A percentile compares a stretch with the other conserved stretches of the same genome.
These are phyloP conservation scores for Megalops cyprinoides DNA, from an alignment of 2,797 vertebrate genomes.

Conservation along the genomic window DNA sequence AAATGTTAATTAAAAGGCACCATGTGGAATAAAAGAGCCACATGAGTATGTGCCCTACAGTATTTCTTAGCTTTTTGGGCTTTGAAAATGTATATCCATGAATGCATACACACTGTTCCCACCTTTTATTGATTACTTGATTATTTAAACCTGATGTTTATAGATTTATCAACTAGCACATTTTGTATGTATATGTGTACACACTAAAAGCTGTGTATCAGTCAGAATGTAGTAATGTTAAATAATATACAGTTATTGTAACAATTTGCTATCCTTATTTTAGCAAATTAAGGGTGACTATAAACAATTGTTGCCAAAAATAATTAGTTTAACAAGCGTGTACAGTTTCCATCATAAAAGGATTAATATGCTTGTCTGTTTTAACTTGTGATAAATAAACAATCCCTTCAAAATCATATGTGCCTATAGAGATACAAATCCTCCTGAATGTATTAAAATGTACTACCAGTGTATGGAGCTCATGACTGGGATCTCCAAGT, in stretches of 20 bases:
- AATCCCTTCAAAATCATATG: not conserved
- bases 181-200: no score
- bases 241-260: no score
- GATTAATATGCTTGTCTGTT: conserved; percentile 16
- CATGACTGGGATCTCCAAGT: not conserved
- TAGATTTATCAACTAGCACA: not conserved
- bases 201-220: no score
- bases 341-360: not conserved
- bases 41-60: not conserved
- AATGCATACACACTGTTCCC: no score
- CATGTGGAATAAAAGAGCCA: conserved; percentile 30
- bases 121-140: no score
- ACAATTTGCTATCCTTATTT: no score
- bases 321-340: conserved; percentile 22
- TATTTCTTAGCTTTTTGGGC: no score
- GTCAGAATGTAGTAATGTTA: no score
- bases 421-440: not conserved
- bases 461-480: no score
- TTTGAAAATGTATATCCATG: no score
- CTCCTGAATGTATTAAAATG: not conserved
- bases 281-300: conserved; percentile 22
- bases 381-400: conserved; percentile 2
- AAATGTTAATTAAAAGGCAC: conserved; percentile 30
- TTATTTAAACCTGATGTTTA: no score
- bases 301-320: not conserved